Conservation (phyloP, 2,888 invertebrate species). For the Thecophora atra region DNA sequence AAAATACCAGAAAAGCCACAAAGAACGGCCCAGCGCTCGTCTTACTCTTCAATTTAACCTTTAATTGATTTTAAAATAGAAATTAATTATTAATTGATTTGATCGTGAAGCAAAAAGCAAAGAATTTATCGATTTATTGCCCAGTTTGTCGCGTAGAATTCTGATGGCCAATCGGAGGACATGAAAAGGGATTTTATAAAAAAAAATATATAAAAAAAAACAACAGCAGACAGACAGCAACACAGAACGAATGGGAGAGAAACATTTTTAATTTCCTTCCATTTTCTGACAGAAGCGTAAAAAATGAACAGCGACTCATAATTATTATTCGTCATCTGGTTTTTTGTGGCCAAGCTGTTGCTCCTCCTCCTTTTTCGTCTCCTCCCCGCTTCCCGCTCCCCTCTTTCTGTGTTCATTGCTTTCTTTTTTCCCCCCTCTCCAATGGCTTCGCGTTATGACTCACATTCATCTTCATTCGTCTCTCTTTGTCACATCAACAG, state of each 20-base stretch:
- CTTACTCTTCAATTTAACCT: too few relatives aligned
- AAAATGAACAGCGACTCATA: conserved; percentile 31
- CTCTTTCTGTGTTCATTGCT: too few relatives aligned
- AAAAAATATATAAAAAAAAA: background rate
- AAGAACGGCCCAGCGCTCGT: too few relatives aligned
- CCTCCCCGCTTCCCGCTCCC: background rate
- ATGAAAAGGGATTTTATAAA: background rate
- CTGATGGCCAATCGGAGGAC: conserved; percentile 6
- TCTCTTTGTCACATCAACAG: background rate
- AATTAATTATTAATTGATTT: too few relatives aligned
- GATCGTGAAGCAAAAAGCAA: too few relatives aligned
- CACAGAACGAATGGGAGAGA: background rate
- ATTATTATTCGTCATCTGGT: conserved; percentile 23
- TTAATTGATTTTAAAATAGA: too few relatives aligned
- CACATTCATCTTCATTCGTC: too few relatives aligned
- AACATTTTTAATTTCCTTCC: too few relatives aligned
- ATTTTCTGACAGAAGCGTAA: conserved; percentile 15
- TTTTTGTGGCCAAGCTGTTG: background rate
- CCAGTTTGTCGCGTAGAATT: background rate
- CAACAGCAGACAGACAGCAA: background rate
- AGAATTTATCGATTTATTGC: too few relatives aligned
- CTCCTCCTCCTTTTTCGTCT: background rate
- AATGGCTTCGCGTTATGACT: too few relatives aligned
- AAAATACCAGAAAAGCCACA: background rate
- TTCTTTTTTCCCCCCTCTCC: too few relatives aligned